Percentiles rank a stretch among this genome's conserved stretches.
Conservation (phyloP, 1,140 invertebrate species). For the Ceratina japonica region DNA sequence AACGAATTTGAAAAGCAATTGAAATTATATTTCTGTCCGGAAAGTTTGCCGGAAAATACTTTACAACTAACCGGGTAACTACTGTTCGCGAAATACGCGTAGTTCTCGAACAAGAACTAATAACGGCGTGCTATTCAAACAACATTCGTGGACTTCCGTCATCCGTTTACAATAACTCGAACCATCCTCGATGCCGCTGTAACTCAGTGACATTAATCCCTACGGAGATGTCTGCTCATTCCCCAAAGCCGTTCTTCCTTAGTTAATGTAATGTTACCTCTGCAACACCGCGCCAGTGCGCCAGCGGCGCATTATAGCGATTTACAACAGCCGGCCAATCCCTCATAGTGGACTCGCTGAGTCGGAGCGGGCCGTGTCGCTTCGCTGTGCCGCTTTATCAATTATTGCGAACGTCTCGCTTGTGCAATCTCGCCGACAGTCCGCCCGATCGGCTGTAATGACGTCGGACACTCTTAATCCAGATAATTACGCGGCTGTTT, state of each 20-base stretch:
- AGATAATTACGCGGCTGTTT: conserved; percentile 22
- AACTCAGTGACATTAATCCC: conserved; percentile 4
- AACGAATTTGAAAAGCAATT: no score
- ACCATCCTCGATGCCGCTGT: background rate
- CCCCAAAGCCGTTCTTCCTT: conserved; percentile 16
- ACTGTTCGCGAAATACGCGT: no score
- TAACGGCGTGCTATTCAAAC: no score
- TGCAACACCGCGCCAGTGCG: background rate
- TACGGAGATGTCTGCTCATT: background rate
- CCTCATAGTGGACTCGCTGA: background rate
- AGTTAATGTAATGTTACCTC: conserved; percentile 10
- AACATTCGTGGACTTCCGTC: background rate
- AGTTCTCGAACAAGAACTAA: no score
- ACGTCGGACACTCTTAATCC: conserved; percentile 28
- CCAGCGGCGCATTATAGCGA: conserved; percentile 32
- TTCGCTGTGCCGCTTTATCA: conserved; percentile 16
- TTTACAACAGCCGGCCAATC: conserved; percentile 31
- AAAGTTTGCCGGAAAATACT: no score
- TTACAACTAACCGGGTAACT: no score
- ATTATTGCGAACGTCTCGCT: conserved; percentile 18
- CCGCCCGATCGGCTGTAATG: background rate
- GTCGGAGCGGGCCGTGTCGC: conserved; percentile 7
- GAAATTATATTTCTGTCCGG: no score
- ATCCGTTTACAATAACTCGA: background rate
- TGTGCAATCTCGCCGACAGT: background rate